Evolutionary conservation across 2,797 vertebrate species (phyloP).

Genomic region (Bothrops alternatus): DNA sequence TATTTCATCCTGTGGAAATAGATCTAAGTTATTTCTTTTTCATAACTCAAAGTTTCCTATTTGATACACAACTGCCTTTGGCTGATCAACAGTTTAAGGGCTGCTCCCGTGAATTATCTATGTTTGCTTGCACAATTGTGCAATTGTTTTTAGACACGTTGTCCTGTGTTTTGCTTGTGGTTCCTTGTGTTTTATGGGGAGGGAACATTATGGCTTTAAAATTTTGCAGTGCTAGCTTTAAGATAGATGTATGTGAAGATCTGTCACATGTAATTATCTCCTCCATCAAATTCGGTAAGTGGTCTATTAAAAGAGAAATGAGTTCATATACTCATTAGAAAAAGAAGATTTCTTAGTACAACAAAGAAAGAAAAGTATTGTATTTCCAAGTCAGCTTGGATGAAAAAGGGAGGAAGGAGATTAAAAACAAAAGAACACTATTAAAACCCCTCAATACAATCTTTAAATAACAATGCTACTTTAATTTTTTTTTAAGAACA

Average conservation of each 20-base stretch:
- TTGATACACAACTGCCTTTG: conserved; percentile 16
- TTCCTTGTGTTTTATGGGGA: conserved; percentile 60
- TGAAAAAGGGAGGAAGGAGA: conserved; percentile 17
- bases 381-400: conserved; percentile 37
- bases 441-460: not conserved
- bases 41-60: not conserved
- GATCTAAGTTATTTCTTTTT: not conserved
- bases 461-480: conserved; percentile 30
- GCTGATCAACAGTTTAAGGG: conserved; percentile 19
- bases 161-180: conserved; percentile 63
- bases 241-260: conserved; percentile 67
- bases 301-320: conserved; percentile 63
- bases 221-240: conserved; percentile 69
- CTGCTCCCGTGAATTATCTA: conserved; percentile 57
- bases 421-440: not conserved
- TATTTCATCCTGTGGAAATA: not conserved
- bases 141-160: conserved; percentile 61
- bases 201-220: conserved; percentile 64
- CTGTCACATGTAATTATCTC: conserved; percentile 72
- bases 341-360: conserved; percentile 57
- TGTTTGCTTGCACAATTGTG: conserved; percentile 67
- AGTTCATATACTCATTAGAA: conserved; percentile 66
- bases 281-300: conserved; percentile 68
- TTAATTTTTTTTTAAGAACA: not conserved
- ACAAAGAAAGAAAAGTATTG: conserved; percentile 47